Conservation (phyloP, 2,888 invertebrate genomes). For the Caenorhabditis doughertyi region DNA sequence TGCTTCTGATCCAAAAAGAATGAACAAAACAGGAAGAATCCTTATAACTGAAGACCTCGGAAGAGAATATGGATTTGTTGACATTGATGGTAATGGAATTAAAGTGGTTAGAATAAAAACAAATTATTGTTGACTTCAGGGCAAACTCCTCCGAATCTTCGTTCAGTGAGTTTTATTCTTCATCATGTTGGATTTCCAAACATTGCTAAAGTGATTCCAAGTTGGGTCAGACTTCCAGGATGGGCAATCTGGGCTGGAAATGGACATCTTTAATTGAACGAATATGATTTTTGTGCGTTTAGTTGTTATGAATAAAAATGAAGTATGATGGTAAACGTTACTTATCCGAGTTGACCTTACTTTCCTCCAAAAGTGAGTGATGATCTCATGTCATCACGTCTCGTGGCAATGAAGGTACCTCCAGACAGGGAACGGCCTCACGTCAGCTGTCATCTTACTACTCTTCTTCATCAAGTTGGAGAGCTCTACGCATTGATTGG, state of each 20-base stretch:
- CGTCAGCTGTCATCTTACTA: constrained; percentile 61
- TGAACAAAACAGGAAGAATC: constrained; percentile 83
- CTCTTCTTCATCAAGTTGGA: constrained; percentile 45
- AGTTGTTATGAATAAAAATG: not conserved
- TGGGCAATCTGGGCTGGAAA: constrained; percentile 70
- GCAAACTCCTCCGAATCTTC: constrained; percentile 70
- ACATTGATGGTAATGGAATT: constrained; percentile 82
- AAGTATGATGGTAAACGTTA: not conserved
- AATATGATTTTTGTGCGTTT: too few species aligned
- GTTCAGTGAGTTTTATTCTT: constrained; percentile 64
- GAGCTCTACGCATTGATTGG: constrained; percentile 56
- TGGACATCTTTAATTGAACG: constrained; percentile 54
- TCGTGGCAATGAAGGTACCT: constrained; percentile 30
- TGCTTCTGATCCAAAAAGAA: constrained; percentile 81
- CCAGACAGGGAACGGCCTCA: constrained; percentile 50
- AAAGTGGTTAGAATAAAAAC: not conserved
- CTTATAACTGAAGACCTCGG: constrained; percentile 83
- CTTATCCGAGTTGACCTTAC: constrained; percentile 16
- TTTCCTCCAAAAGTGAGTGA: constrained; percentile 4
- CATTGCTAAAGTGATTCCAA: constrained; percentile 68
- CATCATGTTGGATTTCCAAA: constrained; percentile 64
- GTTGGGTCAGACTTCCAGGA: constrained; percentile 73
- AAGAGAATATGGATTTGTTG: constrained; percentile 83
- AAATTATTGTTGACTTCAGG: constrained; percentile 61
- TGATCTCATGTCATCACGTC: constrained; percentile 33